Evolutionary conservation across 2,113 vertebrate species (phyloP).

Genomic region (Ploceus nigricollis): DNA sequence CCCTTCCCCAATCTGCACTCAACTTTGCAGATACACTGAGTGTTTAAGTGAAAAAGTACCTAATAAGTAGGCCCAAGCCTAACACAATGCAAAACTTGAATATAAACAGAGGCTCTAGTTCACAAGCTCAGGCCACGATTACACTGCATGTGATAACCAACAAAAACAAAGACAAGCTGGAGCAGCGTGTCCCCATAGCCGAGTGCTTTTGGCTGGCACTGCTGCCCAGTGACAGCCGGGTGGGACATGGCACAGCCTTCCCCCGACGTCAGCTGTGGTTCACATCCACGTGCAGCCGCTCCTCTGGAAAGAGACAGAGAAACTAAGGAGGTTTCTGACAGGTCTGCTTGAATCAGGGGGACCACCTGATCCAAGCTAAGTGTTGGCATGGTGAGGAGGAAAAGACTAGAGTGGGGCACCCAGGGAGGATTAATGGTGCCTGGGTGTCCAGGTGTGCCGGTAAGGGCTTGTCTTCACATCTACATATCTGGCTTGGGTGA

Average conservation of each 20-base stretch:
- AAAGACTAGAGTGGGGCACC: fast-evolving
- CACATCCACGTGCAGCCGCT: fast-evolving
- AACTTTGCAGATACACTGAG: neutral
- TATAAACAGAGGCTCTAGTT: neutral
- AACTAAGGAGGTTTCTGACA: neutral
- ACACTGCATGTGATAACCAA: neutral
- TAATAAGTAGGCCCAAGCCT: neutral
- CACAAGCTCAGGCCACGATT: neutral
- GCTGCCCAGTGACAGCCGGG: neutral
- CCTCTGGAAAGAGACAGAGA: neutral
- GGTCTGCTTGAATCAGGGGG: fast-evolving
- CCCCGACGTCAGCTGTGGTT: fast-evolving
- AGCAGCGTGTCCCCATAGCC: fast-evolving
- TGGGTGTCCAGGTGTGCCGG: neutral
- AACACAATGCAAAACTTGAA: neutral
- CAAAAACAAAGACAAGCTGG: neutral
- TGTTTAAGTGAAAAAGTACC: neutral
- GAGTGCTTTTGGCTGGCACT: neutral
- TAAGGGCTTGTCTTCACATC: neutral
- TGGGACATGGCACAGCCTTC: neutral
- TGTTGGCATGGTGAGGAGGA: neutral
- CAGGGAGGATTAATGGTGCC: neutral
- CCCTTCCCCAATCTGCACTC: neutral
- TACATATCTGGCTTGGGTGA: neutral
- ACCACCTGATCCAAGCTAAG: neutral